phyloP scores from a whole-genome alignment of 2,797 vertebrate species.

The Saguinus oedipus region DNA sequence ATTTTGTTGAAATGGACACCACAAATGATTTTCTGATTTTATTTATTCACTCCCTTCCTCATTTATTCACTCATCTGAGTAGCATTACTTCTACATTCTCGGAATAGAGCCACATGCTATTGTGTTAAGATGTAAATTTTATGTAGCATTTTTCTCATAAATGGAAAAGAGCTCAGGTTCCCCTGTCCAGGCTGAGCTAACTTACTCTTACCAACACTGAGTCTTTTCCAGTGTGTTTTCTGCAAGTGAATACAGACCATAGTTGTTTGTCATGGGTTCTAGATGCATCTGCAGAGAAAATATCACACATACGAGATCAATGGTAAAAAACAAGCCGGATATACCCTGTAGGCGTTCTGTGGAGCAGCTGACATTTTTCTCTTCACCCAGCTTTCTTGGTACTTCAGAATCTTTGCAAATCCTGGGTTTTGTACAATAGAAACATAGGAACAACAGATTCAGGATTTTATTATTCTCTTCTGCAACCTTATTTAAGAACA shows the following conservation, averaged over 20 bases:
- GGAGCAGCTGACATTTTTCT: accelerated
- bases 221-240: background rate
- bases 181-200: accelerated
- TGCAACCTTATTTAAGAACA: too few species aligned
- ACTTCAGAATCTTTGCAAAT: background rate
- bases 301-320: accelerated
- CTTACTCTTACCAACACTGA: accelerated
- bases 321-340: accelerated
- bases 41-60: accelerated
- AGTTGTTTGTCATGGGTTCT: background rate
- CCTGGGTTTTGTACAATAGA: background rate
- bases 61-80: background rate
- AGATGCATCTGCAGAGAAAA: background rate
- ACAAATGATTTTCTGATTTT: background rate
- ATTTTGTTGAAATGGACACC: background rate
- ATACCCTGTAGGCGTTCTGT: accelerated
- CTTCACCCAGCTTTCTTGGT: accelerated
- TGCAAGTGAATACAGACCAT: background rate
- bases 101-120: accelerated
- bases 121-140: accelerated
- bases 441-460: too few species aligned
- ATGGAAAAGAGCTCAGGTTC: accelerated
- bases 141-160: background rate
- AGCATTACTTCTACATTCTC: background rate
- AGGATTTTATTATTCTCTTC: too few species aligned